Evolutionary conservation across 2,888 invertebrate genomes (phyloP).

Genomic region (Stenolophus ochropezus): DNA sequence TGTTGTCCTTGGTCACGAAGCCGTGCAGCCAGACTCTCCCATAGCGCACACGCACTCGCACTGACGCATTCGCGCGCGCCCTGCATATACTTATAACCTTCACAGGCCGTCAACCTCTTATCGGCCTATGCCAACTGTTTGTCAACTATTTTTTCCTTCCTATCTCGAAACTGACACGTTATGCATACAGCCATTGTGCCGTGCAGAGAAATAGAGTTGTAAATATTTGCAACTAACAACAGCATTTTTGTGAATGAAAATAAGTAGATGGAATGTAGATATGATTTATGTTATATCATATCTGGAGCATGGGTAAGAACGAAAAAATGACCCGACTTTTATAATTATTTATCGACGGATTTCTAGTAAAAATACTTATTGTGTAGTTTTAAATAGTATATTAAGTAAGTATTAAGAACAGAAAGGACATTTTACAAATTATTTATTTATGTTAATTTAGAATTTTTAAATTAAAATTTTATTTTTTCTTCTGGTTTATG

Average conservation of each 20-base stretch:
- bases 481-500: no score
- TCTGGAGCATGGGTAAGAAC: not conserved
- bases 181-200: constrained; percentile 10
- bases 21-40: constrained; percentile 10
- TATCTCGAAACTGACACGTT: constrained; percentile 52
- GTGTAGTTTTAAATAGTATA: no score
- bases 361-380: no score
- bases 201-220: not conserved
- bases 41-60: constrained; percentile 25
- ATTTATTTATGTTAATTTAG: no score
- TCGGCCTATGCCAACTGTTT: constrained; percentile 58
- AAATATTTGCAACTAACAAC: not conserved
- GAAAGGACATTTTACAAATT: no score
- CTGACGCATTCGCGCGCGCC: constrained; percentile 46
- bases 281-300: not conserved
- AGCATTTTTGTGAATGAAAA: not conserved
- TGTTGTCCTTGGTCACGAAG: constrained; percentile 36
- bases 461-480: no score
- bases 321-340: no score
- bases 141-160: constrained; percentile 52
- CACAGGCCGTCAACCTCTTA: constrained; percentile 57
- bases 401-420: no score
- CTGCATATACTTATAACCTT: constrained; percentile 51
- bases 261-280: not conserved
- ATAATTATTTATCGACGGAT: no score